Base-by-base conservation (phyloP, 2,888 invertebrate genomes). In the Lasioglossum figueresi region DNA sequence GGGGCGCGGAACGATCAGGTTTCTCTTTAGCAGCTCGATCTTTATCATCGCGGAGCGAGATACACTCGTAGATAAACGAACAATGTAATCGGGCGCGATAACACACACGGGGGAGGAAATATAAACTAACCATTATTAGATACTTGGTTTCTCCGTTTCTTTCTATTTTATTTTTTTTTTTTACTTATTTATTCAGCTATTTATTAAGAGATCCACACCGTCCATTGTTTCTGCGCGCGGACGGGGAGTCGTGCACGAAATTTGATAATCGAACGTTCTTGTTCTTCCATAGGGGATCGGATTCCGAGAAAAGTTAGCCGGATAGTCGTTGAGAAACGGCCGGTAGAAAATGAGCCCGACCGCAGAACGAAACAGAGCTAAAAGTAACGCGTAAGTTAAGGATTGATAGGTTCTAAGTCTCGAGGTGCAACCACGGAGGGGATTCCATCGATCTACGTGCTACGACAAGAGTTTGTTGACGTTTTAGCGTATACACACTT, bases 401-500 rank as follows among this genome's bases (percentile, higher is more conserved):
- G 66, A 68, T 31, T 63, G 34, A 68, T 68, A 68, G 63, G 63
- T 68, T 68, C 34, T 34, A 68, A 68, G 68, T 68, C 68, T 82
- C 27, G 31, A 52, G 34, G 68, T 68, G 68, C 68, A 37, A 68
- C 34, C 68, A 40, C 68, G 68, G 68, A 68, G 34, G 66, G 40
- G n/a, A 68, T 68, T 40, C 68, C 40, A 74, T 66, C 76, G 52
- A 68, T 72, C 70, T 68, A 72, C 77, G 76, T 80, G 82, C 71
- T 85, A 81, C 70, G 78, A 82, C 79, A 83, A 76, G 80, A 79
- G 83, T 82, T 90, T 89, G 91, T 91, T 92, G 88, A 89, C 52
- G 80, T 91, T 88, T 90, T 91, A 78, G 81, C 88, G 84, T 87
- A 88, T 80, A 85, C 87, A 91, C 83, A 91, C 83, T 83, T 93